Evolutionary conservation across 2,888 invertebrate species (phyloP).

Genomic region (Ichneumon xanthorius): DNA sequence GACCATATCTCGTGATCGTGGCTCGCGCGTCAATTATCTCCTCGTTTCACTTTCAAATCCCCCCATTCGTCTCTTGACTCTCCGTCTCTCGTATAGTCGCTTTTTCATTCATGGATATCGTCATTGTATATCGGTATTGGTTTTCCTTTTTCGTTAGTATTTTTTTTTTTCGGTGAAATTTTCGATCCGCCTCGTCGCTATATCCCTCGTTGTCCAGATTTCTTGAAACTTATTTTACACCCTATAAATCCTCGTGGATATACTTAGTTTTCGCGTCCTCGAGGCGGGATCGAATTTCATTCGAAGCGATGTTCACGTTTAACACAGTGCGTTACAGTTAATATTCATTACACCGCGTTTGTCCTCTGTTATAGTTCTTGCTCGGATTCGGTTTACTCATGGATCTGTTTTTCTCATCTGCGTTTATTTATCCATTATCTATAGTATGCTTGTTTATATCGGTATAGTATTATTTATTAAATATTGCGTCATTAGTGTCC

Average conservation of each 20-base stretch:
- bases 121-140: conserved; percentile 58
- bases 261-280: not conserved
- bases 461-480: conserved; percentile 58
- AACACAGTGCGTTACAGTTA: conserved; percentile 67
- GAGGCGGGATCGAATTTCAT: conserved; percentile 40
- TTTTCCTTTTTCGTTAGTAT: not conserved
- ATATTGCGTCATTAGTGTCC: conserved; percentile 67
- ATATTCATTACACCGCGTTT: conserved; percentile 69
- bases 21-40: conserved; percentile 65
- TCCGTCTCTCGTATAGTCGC: conserved; percentile 62
- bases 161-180: conserved; percentile 1
- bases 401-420: conserved; percentile 48
- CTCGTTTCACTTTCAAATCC: conserved; percentile 35
- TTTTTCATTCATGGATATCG: conserved; percentile 70
- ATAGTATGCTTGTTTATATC: conserved; percentile 63
- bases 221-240: not conserved
- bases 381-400: conserved; percentile 60
- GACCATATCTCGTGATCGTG: conserved; percentile 78
- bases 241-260: not conserved
- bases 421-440: conserved; percentile 55
- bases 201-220: conserved; percentile 27
- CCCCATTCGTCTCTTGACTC: conserved; percentile 15
- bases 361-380: conserved; percentile 41
- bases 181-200: conserved; percentile 19
- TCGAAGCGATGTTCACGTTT: conserved; percentile 61